These are phyloP conservation scores for Ambastaia sidthimunki DNA, from an alignment of 2,797 vertebrate genomes.

Conservation along the genomic window DNA sequence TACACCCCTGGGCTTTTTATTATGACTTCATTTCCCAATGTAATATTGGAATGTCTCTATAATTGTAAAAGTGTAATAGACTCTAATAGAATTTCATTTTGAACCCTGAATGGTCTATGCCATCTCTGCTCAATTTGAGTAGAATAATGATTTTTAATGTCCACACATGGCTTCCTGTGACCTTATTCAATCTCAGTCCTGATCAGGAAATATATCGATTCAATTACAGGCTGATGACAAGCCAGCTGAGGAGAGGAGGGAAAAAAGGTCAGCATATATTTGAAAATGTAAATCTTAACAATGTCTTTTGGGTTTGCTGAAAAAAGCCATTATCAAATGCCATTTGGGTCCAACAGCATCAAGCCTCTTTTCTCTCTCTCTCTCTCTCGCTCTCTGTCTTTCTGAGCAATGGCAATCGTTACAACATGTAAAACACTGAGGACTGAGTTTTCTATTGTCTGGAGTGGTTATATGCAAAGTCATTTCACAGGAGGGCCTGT, in stretches of 20 bases:
- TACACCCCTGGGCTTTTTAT: slow-evolving; percentile 99
- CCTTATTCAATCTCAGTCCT: slow-evolving; percentile 99
- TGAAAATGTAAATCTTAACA: slow-evolving; percentile 99
- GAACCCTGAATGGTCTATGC: slow-evolving; percentile 93
- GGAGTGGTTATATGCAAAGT: slow-evolving; percentile 63
- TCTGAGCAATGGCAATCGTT: slow-evolving; percentile 81
- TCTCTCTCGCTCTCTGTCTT: slow-evolving; percentile 64
- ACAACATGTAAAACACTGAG: slow-evolving; percentile 74
- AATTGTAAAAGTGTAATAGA: slow-evolving; percentile 99
- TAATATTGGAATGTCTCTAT: slow-evolving; percentile 99
- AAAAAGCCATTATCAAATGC: slow-evolving; percentile 97
- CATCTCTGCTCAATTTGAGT: slow-evolving; percentile 97
- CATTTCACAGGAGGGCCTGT: slow-evolving; percentile 63
- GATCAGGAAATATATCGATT: slow-evolving; percentile 99
- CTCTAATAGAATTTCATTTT: slow-evolving; percentile 99
- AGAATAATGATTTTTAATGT: slow-evolving; percentile 99
- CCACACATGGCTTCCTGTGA: slow-evolving; percentile 99
- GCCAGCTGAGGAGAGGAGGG: slow-evolving; percentile 89
- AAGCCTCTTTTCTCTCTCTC: slow-evolving; percentile 62
- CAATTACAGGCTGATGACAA: slow-evolving; percentile 99
- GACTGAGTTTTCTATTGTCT: slow-evolving; percentile 75
- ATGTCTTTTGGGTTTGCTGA: slow-evolving; percentile 93
- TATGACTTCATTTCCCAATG: slow-evolving; percentile 99
- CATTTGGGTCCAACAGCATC: slow-evolving; percentile 90
- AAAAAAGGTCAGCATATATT: slow-evolving; percentile 99